Evolutionary conservation across 2,113 vertebrate species (phyloP).

Genomic region (Pipra filicauda): DNA sequence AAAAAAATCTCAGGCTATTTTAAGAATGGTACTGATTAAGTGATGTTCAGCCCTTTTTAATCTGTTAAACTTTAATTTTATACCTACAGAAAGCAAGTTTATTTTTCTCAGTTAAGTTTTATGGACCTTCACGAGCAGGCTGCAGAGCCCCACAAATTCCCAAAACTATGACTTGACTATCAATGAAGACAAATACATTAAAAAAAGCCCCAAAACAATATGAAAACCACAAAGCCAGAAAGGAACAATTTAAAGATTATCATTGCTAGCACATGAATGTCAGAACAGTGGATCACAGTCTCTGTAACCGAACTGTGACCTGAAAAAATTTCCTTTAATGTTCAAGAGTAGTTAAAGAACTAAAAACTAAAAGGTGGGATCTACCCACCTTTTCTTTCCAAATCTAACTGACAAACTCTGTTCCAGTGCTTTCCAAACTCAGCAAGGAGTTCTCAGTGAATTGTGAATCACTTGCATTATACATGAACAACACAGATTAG

Average conservation of each 20-base stretch:
- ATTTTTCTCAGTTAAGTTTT: neutral
- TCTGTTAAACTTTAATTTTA: neutral
- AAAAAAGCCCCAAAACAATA: neutral
- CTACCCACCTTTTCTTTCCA: neutral
- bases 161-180: neutral
- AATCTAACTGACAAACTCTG: neutral
- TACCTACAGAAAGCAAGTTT: neutral
- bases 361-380: neutral
- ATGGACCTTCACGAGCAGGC: neutral
- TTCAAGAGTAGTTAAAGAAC: neutral
- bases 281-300: neutral
- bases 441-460: neutral
- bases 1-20: neutral
- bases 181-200: neutral
- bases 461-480: neutral
- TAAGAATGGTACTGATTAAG: neutral
- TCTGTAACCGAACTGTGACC: neutral
- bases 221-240: neutral
- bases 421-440: neutral
- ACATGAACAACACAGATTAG: neutral
- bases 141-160: neutral
- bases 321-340: neutral
- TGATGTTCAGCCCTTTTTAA: neutral
- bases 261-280: neutral
- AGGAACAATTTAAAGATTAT: neutral